Evolutionary conservation across 2,797 vertebrate genomes (phyloP).

Genomic region (Epinephelus coioides): DNA sequence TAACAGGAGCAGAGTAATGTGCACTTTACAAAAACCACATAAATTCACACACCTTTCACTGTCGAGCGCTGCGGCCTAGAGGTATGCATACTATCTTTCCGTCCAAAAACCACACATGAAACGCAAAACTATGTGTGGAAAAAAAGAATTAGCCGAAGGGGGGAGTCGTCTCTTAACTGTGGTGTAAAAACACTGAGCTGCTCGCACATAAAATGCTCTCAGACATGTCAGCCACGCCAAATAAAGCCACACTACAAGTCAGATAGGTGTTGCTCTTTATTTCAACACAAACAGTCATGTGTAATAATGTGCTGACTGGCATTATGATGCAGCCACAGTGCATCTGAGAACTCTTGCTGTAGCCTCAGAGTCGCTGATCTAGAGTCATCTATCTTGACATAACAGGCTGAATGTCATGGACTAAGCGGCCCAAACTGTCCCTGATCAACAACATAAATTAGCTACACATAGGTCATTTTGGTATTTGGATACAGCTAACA

Average conservation of each 20-base stretch:
- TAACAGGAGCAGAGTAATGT: not conserved
- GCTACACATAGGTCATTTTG: slow-evolving; percentile 32
- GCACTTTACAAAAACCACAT: not conserved
- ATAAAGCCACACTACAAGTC: slow-evolving; percentile 50
- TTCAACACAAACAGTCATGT: slow-evolving; percentile 67
- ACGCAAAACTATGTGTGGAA: not conserved
- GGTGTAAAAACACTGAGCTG: slow-evolving; percentile 14
- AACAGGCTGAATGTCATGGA: slow-evolving; percentile 25
- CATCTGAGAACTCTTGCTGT: slow-evolving; percentile 3
- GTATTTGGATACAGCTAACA: slow-evolving; percentile 20
- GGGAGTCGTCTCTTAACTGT: not conserved
- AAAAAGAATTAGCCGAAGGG: slow-evolving; percentile 2
- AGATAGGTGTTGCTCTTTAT: slow-evolving; percentile 65
- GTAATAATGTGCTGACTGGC: slow-evolving; percentile 43
- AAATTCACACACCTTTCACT: slow-evolving; percentile 10
- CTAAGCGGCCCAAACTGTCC: slow-evolving; percentile 18
- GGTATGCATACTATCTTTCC: slow-evolving; percentile 22
- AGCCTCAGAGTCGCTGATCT: slow-evolving; percentile 28
- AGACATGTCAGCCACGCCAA: slow-evolving; percentile 14
- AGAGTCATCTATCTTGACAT: slow-evolving; percentile 10
- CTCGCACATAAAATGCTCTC: not conserved
- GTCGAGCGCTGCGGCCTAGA: slow-evolving; percentile 2
- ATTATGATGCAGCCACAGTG: slow-evolving; percentile 27
- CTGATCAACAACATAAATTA: slow-evolving; percentile 19
- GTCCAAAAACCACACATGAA: slow-evolving; percentile 11